phyloP scores from a whole-genome alignment of 2,113 vertebrate genomes.

The Delphinapterus leucas region DNA sequence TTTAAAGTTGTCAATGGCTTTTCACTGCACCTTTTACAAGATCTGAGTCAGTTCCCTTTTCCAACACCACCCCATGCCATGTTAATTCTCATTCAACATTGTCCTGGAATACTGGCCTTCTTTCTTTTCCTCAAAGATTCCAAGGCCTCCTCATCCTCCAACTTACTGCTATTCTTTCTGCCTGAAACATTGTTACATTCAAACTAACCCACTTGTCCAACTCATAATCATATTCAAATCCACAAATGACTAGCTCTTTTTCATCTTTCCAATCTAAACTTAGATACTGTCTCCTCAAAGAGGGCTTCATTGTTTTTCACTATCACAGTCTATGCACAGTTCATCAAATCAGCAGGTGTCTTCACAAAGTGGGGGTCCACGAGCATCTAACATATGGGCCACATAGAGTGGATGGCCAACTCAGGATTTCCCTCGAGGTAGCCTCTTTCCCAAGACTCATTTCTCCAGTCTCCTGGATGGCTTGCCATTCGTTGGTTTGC shows the following conservation, averaged over 20 bases:
- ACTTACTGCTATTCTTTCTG: neutral
- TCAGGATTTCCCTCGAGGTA: neutral
- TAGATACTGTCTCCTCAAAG: neutral
- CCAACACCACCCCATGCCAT: neutral
- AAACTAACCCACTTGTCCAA: neutral
- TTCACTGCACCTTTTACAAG: neutral
- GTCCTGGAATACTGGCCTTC: neutral
- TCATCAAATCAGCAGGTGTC: neutral
- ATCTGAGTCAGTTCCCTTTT: neutral
- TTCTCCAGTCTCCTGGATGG: neutral
- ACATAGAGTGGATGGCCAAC: neutral
- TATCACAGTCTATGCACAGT: neutral
- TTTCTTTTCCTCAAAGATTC: neutral
- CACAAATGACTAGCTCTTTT: neutral
- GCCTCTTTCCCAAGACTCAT: neutral
- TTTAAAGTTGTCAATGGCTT: neutral
- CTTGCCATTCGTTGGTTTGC: neutral
- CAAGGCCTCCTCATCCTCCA: neutral
- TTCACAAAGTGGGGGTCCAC: fast-evolving
- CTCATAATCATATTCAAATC: neutral
- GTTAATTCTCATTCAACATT: neutral
- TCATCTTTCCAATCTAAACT: neutral
- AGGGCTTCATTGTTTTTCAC: neutral
- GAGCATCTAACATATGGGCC: neutral
- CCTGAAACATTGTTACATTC: neutral